These are phyloP conservation scores for Melanotaenia trifasciata DNA, from an alignment of 2,797 vertebrate species.

Conservation along the genomic window DNA sequence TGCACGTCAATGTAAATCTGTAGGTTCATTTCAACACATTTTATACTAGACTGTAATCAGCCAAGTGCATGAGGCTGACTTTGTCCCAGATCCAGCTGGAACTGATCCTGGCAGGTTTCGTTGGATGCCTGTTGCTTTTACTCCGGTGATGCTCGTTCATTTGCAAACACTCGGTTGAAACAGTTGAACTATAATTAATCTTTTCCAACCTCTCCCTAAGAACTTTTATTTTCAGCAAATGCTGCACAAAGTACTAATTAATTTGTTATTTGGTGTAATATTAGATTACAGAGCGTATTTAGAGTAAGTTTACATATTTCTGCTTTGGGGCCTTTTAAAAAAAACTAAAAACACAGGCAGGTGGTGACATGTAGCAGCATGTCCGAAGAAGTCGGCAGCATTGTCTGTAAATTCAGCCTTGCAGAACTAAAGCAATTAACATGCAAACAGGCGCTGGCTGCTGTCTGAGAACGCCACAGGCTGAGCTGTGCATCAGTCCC, in stretches of 20 bases:
- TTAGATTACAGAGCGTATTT: neutral
- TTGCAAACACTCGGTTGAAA: constrained; percentile 9
- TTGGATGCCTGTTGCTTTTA: constrained; percentile 11
- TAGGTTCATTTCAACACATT: constrained; percentile 16
- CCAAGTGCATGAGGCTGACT: constrained; percentile 10
- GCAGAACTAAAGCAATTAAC: constrained; percentile 44
- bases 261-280: neutral
- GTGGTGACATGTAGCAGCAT: constrained; percentile 33
- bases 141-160: neutral
- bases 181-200: constrained; percentile 15
- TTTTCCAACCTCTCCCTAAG: neutral
- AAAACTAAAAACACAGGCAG: constrained; percentile 24
- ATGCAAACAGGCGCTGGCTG: constrained; percentile 46
- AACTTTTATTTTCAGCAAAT: neutral
- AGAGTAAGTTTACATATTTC: neutral
- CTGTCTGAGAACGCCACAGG: constrained; percentile 39
- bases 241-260: neutral
- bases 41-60: constrained; percentile 11
- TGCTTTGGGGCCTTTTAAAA: neutral
- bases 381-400: constrained; percentile 39
- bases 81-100: constrained; percentile 31
- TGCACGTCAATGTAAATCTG: neutral
- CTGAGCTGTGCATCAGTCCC: constrained; percentile 34
- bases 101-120: constrained; percentile 6
- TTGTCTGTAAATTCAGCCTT: constrained; percentile 37